Conservation (phyloP, 1,140 invertebrate species). For the Pseudoatta argentina region DNA sequence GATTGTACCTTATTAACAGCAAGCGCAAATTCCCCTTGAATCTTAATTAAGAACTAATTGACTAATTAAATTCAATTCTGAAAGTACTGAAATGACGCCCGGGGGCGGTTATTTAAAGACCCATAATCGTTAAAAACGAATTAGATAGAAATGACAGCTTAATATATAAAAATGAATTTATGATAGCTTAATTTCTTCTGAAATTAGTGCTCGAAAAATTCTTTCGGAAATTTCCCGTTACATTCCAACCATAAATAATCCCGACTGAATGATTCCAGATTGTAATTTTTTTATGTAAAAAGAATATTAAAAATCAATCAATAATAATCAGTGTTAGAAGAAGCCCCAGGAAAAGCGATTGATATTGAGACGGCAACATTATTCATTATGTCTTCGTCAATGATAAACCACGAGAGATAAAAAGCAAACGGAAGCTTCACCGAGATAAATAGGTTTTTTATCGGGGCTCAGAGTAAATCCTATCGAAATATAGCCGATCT, state of each 20-base stretch:
- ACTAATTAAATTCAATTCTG: slow-evolving; percentile 35
- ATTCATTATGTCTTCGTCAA: neutral
- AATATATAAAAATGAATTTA: neutral
- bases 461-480: neutral
- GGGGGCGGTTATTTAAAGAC: neutral
- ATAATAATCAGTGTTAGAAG: neutral
- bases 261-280: neutral
- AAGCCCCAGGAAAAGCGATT: neutral
- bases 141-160: neutral
- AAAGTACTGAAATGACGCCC: neutral
- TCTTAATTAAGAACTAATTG: slow-evolving; percentile 13
- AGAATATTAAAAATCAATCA: neutral
- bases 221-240: neutral
- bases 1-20: neutral
- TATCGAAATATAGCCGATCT: neutral
- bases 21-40: slow-evolving; percentile 2
- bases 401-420: neutral
- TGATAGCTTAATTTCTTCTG: neutral
- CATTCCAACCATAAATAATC: neutral
- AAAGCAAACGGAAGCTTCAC: neutral
- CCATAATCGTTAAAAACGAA: slow-evolving; percentile 15
- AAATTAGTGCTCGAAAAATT: slow-evolving; percentile 15
- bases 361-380: neutral
- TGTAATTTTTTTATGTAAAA: neutral
- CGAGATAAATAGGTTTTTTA: neutral